phyloP scores from a whole-genome alignment of 2,888 invertebrate genomes.

The Acleris emargana region DNA sequence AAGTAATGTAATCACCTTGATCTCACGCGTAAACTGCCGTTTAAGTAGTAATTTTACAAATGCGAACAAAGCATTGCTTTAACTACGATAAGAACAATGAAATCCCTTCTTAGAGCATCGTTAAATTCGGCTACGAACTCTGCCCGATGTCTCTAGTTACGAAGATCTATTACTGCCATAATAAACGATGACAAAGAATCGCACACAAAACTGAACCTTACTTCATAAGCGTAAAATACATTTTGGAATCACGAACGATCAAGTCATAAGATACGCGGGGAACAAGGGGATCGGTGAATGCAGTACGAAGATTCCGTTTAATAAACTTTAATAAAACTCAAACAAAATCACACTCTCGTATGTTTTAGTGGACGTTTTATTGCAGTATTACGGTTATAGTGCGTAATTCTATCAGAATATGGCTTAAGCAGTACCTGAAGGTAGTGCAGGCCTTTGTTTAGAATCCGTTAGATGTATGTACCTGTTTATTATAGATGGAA shows the following conservation, averaged over 20 bases:
- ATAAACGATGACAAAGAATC: slow-evolving; percentile 22
- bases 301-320: slow-evolving; percentile 41
- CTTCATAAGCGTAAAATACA: too few species aligned
- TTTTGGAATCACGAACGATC: too few species aligned
- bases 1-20: slow-evolving; percentile 32
- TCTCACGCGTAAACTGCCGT: slow-evolving; percentile 33
- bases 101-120: slow-evolving; percentile 28
- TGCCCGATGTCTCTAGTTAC: slow-evolving; percentile 22
- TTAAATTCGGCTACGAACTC: slow-evolving; percentile 33
- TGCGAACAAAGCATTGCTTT: slow-evolving; percentile 30
- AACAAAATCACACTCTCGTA: background rate
- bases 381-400: slow-evolving; percentile 22
- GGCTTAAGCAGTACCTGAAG: slow-evolving; percentile 13
- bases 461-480: slow-evolving; percentile 48
- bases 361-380: background rate
- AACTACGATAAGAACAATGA: slow-evolving; percentile 31
- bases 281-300: slow-evolving; percentile 46
- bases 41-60: slow-evolving; percentile 32
- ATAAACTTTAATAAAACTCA: slow-evolving; percentile 20
- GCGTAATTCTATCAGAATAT: slow-evolving; percentile 17
- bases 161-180: slow-evolving; percentile 34
- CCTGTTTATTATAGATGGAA: slow-evolving; percentile 21
- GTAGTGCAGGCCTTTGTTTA: slow-evolving; percentile 57
- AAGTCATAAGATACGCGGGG: slow-evolving; percentile 23
- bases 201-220: slow-evolving; percentile 17